These are phyloP conservation scores for Lutraria rhynchaena DNA, from an alignment of 1,140 invertebrate genomes.

Conservation along the genomic window DNA sequence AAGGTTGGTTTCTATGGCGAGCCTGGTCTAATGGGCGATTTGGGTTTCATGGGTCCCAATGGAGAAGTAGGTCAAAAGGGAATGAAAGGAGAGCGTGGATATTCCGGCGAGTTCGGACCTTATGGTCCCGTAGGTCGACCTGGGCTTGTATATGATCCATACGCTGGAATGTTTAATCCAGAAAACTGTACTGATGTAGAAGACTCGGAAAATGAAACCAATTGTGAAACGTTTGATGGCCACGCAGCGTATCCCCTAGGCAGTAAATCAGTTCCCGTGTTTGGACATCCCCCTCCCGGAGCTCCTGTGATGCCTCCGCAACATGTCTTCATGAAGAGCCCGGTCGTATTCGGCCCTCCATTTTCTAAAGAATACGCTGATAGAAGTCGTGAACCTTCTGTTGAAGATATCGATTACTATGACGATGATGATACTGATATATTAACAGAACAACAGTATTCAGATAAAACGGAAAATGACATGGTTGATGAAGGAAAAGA, in stretches of 20 bases:
- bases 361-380: background rate
- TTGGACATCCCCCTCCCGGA: slow-evolving; percentile 29
- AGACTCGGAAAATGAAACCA: background rate
- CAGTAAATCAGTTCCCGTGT: slow-evolving; percentile 25
- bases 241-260: background rate
- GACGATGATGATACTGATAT: slow-evolving; percentile 29
- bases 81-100: slow-evolving; percentile 30
- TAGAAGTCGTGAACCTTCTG: background rate
- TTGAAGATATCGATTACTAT: background rate
- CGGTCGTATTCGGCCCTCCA: background rate
- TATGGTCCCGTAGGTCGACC: slow-evolving; percentile 33
- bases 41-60: slow-evolving; percentile 3
- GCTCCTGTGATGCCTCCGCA: slow-evolving; percentile 24
- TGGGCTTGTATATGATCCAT: slow-evolving; percentile 44
- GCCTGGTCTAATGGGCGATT: slow-evolving; percentile 28
- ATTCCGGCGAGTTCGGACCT: background rate
- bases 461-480: no score
- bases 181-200: slow-evolving; percentile 45
- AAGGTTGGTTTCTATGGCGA: slow-evolving; percentile 33
- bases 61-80: slow-evolving; percentile 10
- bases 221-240: background rate
- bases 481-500: no score
- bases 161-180: background rate
- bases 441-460: slow-evolving; percentile 1
- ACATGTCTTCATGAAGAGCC: background rate